Percentiles rank a stretch among this genome's conserved stretches.
These are phyloP conservation scores for Danio albolineatus DNA, from an alignment of 2,797 vertebrate species.

Conservation along the genomic window DNA sequence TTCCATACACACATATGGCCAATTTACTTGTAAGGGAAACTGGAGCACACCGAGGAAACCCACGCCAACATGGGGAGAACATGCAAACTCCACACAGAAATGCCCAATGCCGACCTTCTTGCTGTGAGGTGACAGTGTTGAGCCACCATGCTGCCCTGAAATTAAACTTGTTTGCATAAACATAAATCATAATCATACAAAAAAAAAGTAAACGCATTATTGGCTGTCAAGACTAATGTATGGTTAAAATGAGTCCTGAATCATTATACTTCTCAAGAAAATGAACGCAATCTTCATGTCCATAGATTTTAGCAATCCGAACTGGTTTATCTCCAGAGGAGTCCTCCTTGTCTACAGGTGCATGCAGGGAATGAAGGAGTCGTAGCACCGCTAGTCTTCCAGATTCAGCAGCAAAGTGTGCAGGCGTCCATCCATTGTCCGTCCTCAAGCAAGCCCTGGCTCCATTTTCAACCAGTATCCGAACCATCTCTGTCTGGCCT, in stretches of 20 bases:
- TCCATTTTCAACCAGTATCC: constrained; percentile 81
- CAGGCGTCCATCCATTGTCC: constrained; percentile 85
- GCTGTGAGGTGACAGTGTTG: too few relatives aligned
- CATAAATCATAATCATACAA: not conserved
- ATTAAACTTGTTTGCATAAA: too few relatives aligned
- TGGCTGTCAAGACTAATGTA: not conserved
- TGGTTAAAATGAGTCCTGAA: not conserved
- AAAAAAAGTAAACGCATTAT: not conserved
- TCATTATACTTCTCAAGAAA: constrained; percentile 85
- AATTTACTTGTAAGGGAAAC: too few relatives aligned
- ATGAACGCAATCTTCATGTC: constrained; percentile 82
- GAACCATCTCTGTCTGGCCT: constrained; percentile 83
- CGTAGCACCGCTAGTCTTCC: constrained; percentile 83
- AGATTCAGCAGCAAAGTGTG: constrained; percentile 88
- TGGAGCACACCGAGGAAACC: too few relatives aligned
- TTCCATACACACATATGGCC: too few relatives aligned
- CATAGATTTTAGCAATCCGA: constrained; percentile 88
- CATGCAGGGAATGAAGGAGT: constrained; percentile 83
- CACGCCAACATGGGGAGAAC: too few relatives aligned
- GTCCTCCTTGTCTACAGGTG: constrained; percentile 83
- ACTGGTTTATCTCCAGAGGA: constrained; percentile 86
- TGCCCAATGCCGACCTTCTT: too few relatives aligned
- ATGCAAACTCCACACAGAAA: too few relatives aligned
- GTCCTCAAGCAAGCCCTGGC: constrained; percentile 84
- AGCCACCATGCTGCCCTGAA: too few relatives aligned